Percentiles rank a stretch among this genome's conserved stretches.
phyloP scores from a whole-genome alignment of 2,888 invertebrate species.

The Syrista parreyssii region DNA sequence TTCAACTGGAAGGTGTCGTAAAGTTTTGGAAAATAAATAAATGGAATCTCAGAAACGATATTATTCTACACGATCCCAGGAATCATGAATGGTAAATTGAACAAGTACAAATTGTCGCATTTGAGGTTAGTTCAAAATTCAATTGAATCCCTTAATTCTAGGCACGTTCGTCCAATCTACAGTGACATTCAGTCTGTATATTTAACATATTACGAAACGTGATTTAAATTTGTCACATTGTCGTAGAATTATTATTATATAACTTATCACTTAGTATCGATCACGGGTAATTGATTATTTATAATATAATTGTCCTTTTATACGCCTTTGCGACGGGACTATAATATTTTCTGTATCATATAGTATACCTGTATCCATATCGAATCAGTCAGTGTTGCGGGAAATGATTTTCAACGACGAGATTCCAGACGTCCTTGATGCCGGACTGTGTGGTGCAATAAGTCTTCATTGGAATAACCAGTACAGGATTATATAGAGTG shows the following conservation, averaged over 20 bases:
- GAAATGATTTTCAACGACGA: background rate
- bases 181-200: background rate
- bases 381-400: background rate
- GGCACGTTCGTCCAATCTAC: background rate
- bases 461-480: background rate
- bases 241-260: background rate
- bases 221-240: background rate
- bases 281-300: background rate
- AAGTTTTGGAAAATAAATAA: background rate
- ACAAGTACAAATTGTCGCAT: background rate
- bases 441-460: background rate
- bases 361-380: background rate
- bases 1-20: background rate
- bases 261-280: background rate
- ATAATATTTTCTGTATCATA: background rate
- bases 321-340: background rate
- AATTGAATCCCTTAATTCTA: background rate
- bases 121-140: background rate
- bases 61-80: background rate
- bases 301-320: background rate
- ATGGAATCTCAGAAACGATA: background rate
- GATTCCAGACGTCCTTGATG: background rate
- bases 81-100: background rate
- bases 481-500: background rate
- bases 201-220: background rate